Base-by-base conservation (phyloP, 2,888 invertebrate species). In the Omphaloscelis lunosa region DNA sequence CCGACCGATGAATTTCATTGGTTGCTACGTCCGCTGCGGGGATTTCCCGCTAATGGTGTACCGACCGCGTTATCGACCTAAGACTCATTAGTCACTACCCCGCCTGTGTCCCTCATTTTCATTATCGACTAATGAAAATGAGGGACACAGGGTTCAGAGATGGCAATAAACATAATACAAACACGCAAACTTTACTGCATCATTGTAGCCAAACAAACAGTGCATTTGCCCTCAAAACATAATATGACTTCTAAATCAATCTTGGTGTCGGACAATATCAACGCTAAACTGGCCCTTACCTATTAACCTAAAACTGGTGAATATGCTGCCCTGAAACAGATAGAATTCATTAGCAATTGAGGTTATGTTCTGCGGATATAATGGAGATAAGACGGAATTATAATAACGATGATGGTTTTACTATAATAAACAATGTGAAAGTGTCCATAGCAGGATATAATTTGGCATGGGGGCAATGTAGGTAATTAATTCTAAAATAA, bases 331-430 rank as follows among this genome's bases (percentile, higher is more conserved):
- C 27, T 73, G 53, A 9, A 79, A 48, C 41, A 65, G 51, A 56
- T 67, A 75, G 48, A 48, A 56, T 79, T 80, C 23, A 53, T 81
- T 82, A 79, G 48, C 56, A 48, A 75, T 62, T 67, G 56, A 75
- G 82, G 82, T 82, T 82, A 75, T 34, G 9, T 48, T 62, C 29
- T 58, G 61, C 17, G 5, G 17, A 45, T 66, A 27, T 39, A 72
- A 72, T 34, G 17, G 15, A 48, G 48, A 23, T 23, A 34, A 23
- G n/a, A 51, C 23, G 34, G 66, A 67, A 62, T 75, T 12, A 56
- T n/a, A 67, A 27, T 58, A n/a, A 41, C 39, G 12, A n/a, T 63
- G 27, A 29, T 59, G 15, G 45, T 59, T 78, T 11, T 29, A n/a
- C 9, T 62, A 3, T 48, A 17, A 6, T 39, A 45, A 39, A 27